Evolutionary conservation across 53 echinoderm and acorn worm species (phyloP), one percentile per base, ranked within the genome.

Genomic region (Apostichopus leukothele): DNA sequence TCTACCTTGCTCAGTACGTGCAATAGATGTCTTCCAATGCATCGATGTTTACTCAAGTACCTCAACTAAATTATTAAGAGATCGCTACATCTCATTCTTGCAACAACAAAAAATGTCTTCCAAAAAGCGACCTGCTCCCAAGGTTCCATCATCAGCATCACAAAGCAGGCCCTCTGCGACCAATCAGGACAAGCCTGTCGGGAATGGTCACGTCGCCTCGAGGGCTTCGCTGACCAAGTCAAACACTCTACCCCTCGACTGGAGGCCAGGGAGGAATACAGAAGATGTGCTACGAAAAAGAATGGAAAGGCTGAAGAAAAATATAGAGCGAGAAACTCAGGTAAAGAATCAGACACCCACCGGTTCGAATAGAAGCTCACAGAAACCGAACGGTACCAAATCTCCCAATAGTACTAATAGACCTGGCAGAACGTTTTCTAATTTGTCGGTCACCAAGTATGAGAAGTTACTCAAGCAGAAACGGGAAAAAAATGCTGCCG

Each of bases 291-390:
- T 86, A 9, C 59, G 86, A 50, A 86, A 27, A 51, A 23, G 67
- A 10, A 86, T 86, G 86, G 86, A 86, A 66, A 66, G 67, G 66
- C 86, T 86, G 67, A 86, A 86, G 18, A 66, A 86, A 67, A 86
- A 86, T 67, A 66, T 86, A 26, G 60, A 86, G 27, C 66, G 23
- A 51, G 86, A 86, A 81, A 19, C 81, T 81, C 81, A 55, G 81
- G 81, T 26, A 4, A 81, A 55, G 51, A 81, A 55, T 54, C 9
- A 22, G 51, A 18, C 10, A 18, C 20, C 59, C 51, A 11, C 59
- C 21, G 14, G 7, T 54, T 19, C 81, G 6, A 53, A 79, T 13
- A 55, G 9, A n/a, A 19, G 50, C 22, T 6, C 18, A 19, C 20
- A 18, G 6, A 71, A 6, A 16, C 5, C 71, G n/a, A 71, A 18